These are phyloP conservation scores for Tetranychus truncatus DNA, from an alignment of 2,888 invertebrate genomes.

Conservation along the genomic window DNA sequence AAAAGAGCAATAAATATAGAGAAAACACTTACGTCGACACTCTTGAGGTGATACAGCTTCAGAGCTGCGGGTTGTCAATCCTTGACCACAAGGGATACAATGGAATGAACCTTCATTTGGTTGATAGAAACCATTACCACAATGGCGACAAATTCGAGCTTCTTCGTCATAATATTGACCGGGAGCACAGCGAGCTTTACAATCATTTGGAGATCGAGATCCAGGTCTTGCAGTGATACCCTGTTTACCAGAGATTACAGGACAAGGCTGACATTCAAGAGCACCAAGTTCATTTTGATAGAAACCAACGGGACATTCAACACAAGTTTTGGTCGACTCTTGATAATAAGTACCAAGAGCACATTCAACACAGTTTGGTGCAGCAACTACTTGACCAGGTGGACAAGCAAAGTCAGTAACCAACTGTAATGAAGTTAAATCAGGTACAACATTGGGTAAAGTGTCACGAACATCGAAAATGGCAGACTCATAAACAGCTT, in stretches of 20 bases:
- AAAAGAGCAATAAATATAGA: not conserved
- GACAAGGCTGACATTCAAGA: slow-evolving; percentile 68
- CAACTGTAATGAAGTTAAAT: slow-evolving; percentile 67
- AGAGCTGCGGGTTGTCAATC: slow-evolving; percentile 72
- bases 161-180: slow-evolving; percentile 82
- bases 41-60: slow-evolving; percentile 53
- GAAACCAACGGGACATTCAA: slow-evolving; percentile 65
- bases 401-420: slow-evolving; percentile 82
- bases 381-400: slow-evolving; percentile 76
- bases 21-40: slow-evolving; percentile 27
- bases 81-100: slow-evolving; percentile 67
- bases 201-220: slow-evolving; percentile 67
- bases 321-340: slow-evolving; percentile 48
- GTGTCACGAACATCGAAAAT: slow-evolving; percentile 82
- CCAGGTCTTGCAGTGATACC: slow-evolving; percentile 73
- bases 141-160: slow-evolving; percentile 68
- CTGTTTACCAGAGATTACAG: slow-evolving; percentile 66
- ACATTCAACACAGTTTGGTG: slow-evolving; percentile 80
- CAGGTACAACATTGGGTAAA: slow-evolving; percentile 79
- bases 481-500: slow-evolving; percentile 75
- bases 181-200: slow-evolving; percentile 79
- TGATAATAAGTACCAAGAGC: slow-evolving; percentile 74
- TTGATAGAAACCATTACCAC: slow-evolving; percentile 85
- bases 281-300: slow-evolving; percentile 88
- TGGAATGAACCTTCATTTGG: slow-evolving; percentile 73